Evolutionary conservation across 2,113 vertebrate genomes (phyloP), one percentile per base, ranked within the genome.

Genomic region (Sphaerodactylus townsendi): DNA sequence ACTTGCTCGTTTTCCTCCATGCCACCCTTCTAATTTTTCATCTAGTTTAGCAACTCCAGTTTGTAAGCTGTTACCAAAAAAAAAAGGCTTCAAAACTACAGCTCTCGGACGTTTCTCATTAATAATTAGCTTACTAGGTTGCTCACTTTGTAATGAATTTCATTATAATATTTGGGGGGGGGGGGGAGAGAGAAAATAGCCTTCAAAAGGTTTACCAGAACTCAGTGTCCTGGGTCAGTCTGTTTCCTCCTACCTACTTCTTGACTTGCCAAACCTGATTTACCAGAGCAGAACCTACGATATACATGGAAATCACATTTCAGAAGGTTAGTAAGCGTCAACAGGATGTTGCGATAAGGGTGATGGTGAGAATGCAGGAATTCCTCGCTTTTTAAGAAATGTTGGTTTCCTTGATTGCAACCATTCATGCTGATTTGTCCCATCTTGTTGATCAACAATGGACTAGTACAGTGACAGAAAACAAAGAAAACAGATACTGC

Each of bases 251-350:
- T 82, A 44, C 66, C 88, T 93, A 89, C 86, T 73, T 81, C 85
- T 87, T 41, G 86, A 78, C 91, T 88, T 94, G 89, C 92, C 90
- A 94, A 91, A 89, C 89, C 88, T 76, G 82, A 95, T 94, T 95
- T 94, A 90, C 86, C 77, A 94, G 82, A 56, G 86, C 76, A 41
- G 48, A 64, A 84, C 82, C 92, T 82, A 93, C 85, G 94, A 93
- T 87, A 93, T 93, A 90, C 89, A 94, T 30, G 88, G 76, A 92
- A 89, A 92, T 88, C 30, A 84, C 4, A 33, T 91, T 90, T 94
- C 92, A 93, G 91, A 79, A 37, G 80, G 86, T 89, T 86, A 92
- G 81, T 44, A 92, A 92, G 91, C 75, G 80, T 85, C 81, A 80
- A 46, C 72, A 85, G 70, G 53, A 89, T 92, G 82, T 91, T 90